A percentile compares a stretch with the other conserved stretches of the same genome.
These are phyloP conservation scores for Chlorospingus flavigularis DNA, from an alignment of 2,797 vertebrate genomes.

Conservation along the genomic window DNA sequence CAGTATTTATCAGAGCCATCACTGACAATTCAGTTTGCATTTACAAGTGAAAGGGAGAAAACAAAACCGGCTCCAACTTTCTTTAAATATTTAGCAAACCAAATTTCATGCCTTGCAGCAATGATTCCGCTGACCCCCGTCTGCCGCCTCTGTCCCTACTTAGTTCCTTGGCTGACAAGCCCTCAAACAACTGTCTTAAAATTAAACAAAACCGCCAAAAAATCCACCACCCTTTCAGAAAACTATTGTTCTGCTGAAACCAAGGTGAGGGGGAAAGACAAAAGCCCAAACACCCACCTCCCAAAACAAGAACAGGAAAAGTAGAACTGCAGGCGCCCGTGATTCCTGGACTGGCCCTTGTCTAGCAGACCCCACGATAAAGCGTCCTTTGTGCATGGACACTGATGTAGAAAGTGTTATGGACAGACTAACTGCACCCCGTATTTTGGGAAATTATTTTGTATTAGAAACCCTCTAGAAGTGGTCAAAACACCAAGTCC, in stretches of 20 bases:
- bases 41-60: slow-evolving; percentile 60
- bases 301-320: slow-evolving; percentile 40
- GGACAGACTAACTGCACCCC: neutral
- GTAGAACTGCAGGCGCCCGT: neutral
- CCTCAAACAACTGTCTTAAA: neutral
- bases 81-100: slow-evolving; percentile 62
- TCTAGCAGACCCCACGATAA: slow-evolving; percentile 2
- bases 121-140: neutral
- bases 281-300: neutral
- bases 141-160: slow-evolving; percentile 28
- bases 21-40: slow-evolving; percentile 60
- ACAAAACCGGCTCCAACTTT: slow-evolving; percentile 60
- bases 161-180: slow-evolving; percentile 8
- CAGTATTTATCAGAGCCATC: slow-evolving; percentile 64
- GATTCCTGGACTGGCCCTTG: slow-evolving; percentile 8
- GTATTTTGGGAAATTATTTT: neutral
- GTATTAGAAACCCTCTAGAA: neutral
- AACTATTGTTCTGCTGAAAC: slow-evolving; percentile 11
- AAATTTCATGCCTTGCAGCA: slow-evolving; percentile 57
- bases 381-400: neutral
- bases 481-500: neutral
- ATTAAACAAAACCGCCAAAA: neutral
- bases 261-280: neutral
- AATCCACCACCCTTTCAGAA: neutral
- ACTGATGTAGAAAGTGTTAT: neutral